Percentiles rank a stretch among this genome's conserved stretches.
phyloP scores from a whole-genome alignment of 2,797 vertebrate genomes.

The Gymnothorax javanicus region DNA sequence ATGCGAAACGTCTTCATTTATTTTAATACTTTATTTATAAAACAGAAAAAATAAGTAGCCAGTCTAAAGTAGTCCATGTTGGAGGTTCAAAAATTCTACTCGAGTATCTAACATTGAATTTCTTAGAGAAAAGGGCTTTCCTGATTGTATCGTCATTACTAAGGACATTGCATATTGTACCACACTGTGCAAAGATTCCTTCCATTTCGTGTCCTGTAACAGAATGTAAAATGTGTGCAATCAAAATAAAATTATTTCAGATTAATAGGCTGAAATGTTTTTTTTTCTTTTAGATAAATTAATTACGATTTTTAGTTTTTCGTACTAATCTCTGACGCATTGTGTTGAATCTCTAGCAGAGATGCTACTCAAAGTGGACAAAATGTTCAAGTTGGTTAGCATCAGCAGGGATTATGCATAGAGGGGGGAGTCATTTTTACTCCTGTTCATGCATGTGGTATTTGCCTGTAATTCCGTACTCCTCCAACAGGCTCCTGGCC shows the following conservation, averaged over 20 bases:
- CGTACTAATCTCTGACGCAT: too few species aligned
- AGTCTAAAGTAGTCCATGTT: constrained; percentile 11
- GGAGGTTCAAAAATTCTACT: background rate
- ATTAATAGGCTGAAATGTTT: background rate
- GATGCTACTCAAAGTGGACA: background rate
- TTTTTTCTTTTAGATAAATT: background rate
- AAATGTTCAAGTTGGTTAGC: background rate
- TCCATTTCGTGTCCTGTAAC: constrained; percentile 18
- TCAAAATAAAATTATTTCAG: constrained; percentile 25
- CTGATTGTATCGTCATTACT: constrained; percentile 23
- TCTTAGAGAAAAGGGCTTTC: constrained; percentile 13
- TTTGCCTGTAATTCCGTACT: background rate
- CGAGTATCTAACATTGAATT: constrained; percentile 1
- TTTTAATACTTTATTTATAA: constrained; percentile 52
- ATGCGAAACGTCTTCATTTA: constrained; percentile 31
- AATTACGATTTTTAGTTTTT: constrained; percentile 11
- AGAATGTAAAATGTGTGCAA: constrained; percentile 18
- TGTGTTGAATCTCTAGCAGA: background rate
- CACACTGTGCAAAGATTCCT: constrained; percentile 34
- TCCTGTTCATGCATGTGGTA: background rate
- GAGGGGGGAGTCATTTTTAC: background rate
- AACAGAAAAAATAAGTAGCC: constrained; percentile 41
- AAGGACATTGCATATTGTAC: constrained; percentile 48
- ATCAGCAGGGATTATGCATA: background rate
- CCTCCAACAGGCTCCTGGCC: too few species aligned